These are phyloP conservation scores for Elgaria multicarinata DNA, from an alignment of 2,113 vertebrate species.

Conservation along the genomic window DNA sequence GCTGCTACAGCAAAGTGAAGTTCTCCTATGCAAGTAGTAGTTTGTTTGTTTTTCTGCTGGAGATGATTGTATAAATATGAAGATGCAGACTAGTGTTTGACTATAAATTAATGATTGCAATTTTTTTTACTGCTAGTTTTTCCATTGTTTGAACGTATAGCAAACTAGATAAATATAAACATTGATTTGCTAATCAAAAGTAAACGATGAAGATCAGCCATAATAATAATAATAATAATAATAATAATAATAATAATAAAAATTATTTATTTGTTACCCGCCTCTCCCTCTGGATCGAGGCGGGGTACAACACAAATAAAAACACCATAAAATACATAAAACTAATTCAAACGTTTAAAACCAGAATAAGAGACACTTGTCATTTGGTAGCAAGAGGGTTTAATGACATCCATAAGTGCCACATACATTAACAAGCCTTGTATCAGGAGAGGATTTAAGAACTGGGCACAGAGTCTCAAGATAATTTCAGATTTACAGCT, in stretches of 20 bases:
- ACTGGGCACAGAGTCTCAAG: not conserved
- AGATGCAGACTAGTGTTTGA: not conserved
- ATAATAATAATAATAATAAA: too few relatives aligned
- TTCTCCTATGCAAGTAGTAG: not conserved
- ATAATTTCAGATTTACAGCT: slow-evolving; percentile 21
- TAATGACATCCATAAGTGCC: not conserved
- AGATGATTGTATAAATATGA: not conserved
- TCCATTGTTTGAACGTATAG: not conserved
- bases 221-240: too few relatives aligned
- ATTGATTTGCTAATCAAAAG: not conserved
- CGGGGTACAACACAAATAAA: too few relatives aligned
- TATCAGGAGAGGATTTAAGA: slow-evolving; percentile 1
- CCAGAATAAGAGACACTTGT: not conserved
- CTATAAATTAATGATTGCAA: not conserved
- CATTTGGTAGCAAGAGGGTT: not conserved
- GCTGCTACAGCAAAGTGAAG: not conserved
- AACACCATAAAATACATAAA: too few relatives aligned
- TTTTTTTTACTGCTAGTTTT: not conserved
- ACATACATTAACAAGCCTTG: not conserved
- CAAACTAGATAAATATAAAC: not conserved
- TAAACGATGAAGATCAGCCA: not conserved
- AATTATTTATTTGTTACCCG: too few relatives aligned
- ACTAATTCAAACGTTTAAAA: too few relatives aligned
- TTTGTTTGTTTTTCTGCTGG: not conserved
- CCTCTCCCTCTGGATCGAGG: too few relatives aligned